Evolutionary conservation across 1,140 invertebrate species (phyloP), one percentile per base, ranked within the genome.

Genomic region (Hydropsyche tenuis): DNA sequence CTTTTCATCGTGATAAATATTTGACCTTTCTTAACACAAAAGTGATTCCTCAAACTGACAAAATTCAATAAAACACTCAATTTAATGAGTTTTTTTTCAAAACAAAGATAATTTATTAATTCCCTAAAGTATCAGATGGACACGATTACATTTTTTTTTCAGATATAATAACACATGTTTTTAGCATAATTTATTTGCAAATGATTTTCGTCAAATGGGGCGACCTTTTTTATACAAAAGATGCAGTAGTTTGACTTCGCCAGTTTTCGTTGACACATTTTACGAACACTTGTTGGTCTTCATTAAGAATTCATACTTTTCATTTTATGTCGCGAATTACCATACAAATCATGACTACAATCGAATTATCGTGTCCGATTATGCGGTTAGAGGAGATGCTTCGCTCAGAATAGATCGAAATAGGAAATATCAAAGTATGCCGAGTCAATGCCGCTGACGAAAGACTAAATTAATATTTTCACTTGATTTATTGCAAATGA

Each of bases 301-400:
- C 30, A 37, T 37, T 37, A 9, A 37, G 9, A 37, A 37, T 37
- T 37, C 30, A 37, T 37, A 4, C 30, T 60, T 60, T 60, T 27
- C 23, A 60, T 27, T 23, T 25, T 60, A 60, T 60, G 23, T 25
- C 25, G 14, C 20, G 25, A 60, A 60, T 60, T 60, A 60, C 25
- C 56, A 60, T 60, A 60, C 56, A 27, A 60, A 60, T 60, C 23
- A 60, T 60, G 56, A 60, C 11, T 23, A 60, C 56, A 60, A 60
- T 60, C 56, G 56, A 60, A 60, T 60, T 60, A 60, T 60, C 20
- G 23, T 60, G 56, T 60, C 23, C 22, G 20, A 60, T 60, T 60
- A 60, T 60, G 22, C 56, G 4, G n/a, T 37, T 9, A 37, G 30
- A 37, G 9, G 22, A 23, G 23, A 60, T 60, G 20, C 25, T 60